These are phyloP conservation scores for Cherax quadricarinatus DNA, from an alignment of 1,140 invertebrate genomes.

Conservation along the genomic window DNA sequence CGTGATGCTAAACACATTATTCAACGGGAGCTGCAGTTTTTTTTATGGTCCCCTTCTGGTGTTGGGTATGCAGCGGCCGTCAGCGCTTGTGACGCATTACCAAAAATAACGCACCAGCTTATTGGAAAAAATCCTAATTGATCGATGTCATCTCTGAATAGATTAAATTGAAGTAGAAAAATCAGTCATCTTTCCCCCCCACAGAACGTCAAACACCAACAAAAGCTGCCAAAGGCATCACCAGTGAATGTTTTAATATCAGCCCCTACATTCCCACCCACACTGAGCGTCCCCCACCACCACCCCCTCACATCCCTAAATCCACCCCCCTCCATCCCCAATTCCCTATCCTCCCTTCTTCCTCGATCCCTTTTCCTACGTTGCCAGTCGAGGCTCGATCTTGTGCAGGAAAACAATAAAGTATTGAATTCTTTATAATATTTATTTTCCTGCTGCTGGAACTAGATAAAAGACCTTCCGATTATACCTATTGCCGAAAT, in stretches of 20 bases:
- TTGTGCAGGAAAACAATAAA: no score
- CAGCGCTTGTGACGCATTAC: background rate
- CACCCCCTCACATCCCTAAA: background rate
- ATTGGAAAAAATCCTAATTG: slow-evolving; percentile 52
- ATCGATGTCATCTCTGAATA: slow-evolving; percentile 63
- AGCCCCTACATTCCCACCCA: slow-evolving; percentile 14
- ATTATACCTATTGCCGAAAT: no score
- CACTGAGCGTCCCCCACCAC: background rate
- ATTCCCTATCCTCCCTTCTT: background rate
- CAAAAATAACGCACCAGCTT: slow-evolving; percentile 21
- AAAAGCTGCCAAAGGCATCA: slow-evolving; percentile 41
- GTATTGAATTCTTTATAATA: no score
- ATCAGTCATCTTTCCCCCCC: slow-evolving; percentile 57
- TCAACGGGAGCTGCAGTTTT: no score
- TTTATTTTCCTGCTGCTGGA: no score
- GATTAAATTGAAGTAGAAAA: slow-evolving; percentile 53
- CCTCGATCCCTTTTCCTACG: background rate
- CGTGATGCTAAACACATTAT: no score
- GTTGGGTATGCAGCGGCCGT: no score
- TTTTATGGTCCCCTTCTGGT: no score
- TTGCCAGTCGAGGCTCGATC: no score
- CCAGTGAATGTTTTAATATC: slow-evolving; percentile 56
- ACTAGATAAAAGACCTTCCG: no score
- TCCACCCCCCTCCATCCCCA: background rate
- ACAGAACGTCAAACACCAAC: slow-evolving; percentile 55